Percentiles rank a stretch among this genome's conserved stretches.
phyloP scores from a whole-genome alignment of 2,797 vertebrate genomes.

The Serranus cabrilla region DNA sequence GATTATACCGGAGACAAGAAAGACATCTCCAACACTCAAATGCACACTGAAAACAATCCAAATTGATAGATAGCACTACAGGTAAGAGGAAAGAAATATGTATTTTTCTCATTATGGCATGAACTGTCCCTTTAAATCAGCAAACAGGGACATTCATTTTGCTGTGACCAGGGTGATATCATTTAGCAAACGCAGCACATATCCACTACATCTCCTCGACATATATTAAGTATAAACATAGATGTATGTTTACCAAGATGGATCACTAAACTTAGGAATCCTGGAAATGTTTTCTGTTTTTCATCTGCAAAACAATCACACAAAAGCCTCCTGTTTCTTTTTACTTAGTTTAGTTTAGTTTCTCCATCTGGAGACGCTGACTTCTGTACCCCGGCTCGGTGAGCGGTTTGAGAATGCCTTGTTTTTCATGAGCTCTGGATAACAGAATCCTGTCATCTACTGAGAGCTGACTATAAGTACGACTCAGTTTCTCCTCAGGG shows the following conservation, averaged over 20 bases:
- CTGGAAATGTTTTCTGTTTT: conserved; percentile 49
- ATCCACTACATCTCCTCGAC: conserved; percentile 36
- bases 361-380: conserved; percentile 72
- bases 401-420: conserved; percentile 74
- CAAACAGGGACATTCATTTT: conserved; percentile 26
- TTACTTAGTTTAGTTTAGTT: conserved; percentile 67
- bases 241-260: conserved; percentile 56
- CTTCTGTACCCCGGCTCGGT: conserved; percentile 71
- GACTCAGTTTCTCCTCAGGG: conserved; percentile 83
- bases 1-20: too few relatives aligned
- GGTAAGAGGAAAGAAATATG: too few relatives aligned
- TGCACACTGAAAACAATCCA: too few relatives aligned
- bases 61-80: too few relatives aligned
- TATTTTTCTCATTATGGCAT: too few relatives aligned
- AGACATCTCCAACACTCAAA: too few relatives aligned
- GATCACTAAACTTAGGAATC: conserved; percentile 52
- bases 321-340: conserved; percentile 56
- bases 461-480: conserved; percentile 81
- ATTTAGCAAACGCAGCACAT: conserved; percentile 33
- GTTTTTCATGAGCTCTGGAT: conserved; percentile 77
- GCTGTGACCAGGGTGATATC: conserved; percentile 34
- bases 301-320: conserved; percentile 65
- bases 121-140: conserved; percentile 13
- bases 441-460: conserved; percentile 86
- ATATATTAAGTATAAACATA: conserved; percentile 42